Percentiles rank a stretch among this genome's conserved stretches.
Conservation (phyloP, 2,888 invertebrate species). For the Pheosia tremula region DNA sequence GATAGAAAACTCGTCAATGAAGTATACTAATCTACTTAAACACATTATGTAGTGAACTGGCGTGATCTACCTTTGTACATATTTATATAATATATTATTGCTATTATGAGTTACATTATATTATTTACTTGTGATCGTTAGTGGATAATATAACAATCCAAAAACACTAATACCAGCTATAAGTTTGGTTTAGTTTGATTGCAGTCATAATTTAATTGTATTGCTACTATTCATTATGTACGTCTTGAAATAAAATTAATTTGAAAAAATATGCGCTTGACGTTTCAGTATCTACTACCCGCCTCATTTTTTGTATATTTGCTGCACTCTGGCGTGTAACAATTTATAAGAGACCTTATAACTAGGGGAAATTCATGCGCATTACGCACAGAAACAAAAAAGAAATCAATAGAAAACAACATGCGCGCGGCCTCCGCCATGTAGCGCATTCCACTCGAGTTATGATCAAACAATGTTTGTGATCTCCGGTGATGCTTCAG, state of each 20-base stretch:
- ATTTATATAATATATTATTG: constrained; percentile 35
- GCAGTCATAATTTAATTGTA: constrained; percentile 80
- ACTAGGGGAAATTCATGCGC: constrained; percentile 54
- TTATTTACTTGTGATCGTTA: constrained; percentile 74
- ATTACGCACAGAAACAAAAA: constrained; percentile 45
- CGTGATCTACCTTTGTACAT: constrained; percentile 60
- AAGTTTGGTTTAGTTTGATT: constrained; percentile 79
- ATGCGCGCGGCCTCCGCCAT: constrained; percentile 56
- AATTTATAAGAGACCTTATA: neutral
- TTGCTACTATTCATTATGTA: constrained; percentile 65
- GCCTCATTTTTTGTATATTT: neutral
- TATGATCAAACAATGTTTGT: constrained; percentile 64
- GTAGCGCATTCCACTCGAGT: constrained; percentile 35
- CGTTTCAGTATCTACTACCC: neutral
- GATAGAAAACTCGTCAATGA: constrained; percentile 16
- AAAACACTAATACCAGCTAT: constrained; percentile 82
- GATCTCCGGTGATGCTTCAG: constrained; percentile 53
- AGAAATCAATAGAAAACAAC: constrained; percentile 70
- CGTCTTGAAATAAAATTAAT: constrained; percentile 83
- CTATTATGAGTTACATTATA: constrained; percentile 51
- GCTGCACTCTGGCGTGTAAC: neutral
- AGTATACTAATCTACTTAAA: neutral
- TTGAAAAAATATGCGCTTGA: constrained; percentile 59
- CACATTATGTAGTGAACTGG: constrained; percentile 19
- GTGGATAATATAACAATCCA: constrained; percentile 72